Base-by-base conservation (phyloP, 2,113 vertebrate genomes). In the Sarotherodon lohbergeri region DNA sequence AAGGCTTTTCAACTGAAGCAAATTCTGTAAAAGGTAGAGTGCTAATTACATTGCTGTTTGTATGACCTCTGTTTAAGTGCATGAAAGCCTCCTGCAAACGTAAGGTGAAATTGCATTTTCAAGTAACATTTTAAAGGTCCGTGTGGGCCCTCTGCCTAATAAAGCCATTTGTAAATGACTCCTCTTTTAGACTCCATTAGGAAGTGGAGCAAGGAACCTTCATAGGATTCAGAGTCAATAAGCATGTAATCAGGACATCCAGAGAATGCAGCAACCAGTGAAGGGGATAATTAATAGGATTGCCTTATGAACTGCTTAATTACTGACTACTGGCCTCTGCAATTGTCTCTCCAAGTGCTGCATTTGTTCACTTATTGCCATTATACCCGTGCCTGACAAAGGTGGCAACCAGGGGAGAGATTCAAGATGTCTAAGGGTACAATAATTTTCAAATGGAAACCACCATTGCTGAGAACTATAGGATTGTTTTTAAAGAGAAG, bases 231-330 rank as follows among this genome's bases (percentile, higher is more conserved):
- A 79, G 91, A 96, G 94, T 95, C 96, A 96, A 95, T 95, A 94
- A 94, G 94, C 94, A 89, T 91, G 88, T 95, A 96, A 96, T 96
- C 94, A 97, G 95, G 93, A 96, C 88, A 81, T 95, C 89, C 94
- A 90, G 91, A 92, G 92, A 92, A 94, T 90, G 92, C 59, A 84
- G 91, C 84, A 88, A 83, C 87, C 82, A 90, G 89, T 90, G 90
- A 94, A 95, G 94, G 90, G 91, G 93, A 93, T 96, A 95, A 96
- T 97, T 96, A 95, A 95, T 93, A 88, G 95, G 92, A 96, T 95
- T 96, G 95, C 95, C 95, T 95, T 95, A 93, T 96, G 94, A 97
- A 96, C 95, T 94, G 94, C 90, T 94, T 97, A 97, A 97, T 97
- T 96, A 96, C 94, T 93, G 90, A 94, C 95, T 95, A 92, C 94